Evolutionary conservation across 2,888 invertebrate genomes (phyloP).

Genomic region (Acleris laterana): DNA sequence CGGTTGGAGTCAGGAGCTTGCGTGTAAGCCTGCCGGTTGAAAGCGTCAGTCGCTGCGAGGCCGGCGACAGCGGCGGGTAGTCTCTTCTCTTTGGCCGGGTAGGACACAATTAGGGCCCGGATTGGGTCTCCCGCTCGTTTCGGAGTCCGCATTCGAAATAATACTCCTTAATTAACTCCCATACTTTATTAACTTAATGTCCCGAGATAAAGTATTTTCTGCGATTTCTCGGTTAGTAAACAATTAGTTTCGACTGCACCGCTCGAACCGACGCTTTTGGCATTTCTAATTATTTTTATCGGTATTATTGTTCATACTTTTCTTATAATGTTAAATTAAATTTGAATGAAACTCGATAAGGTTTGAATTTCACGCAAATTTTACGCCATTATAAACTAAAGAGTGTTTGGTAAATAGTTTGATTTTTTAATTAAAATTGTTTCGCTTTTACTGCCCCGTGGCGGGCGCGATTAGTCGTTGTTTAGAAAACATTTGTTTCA

Average conservation of each 20-base stretch:
- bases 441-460: conserved; percentile 49
- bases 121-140: conserved; percentile 70
- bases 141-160: conserved; percentile 55
- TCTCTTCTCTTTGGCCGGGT: conserved; percentile 71
- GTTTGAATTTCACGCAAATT: conserved; percentile 80
- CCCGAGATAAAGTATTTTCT: conserved; percentile 66
- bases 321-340: conserved; percentile 62
- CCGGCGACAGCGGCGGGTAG: conserved; percentile 51
- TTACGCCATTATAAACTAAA: conserved; percentile 77
- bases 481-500: conserved; percentile 49
- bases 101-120: conserved; percentile 76
- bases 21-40: conserved; percentile 74
- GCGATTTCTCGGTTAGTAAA: conserved; percentile 56
- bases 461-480: conserved; percentile 66
- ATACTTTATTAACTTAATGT: conserved; percentile 84
- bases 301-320: conserved; percentile 61
- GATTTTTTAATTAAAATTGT: conserved; percentile 80
- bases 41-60: conserved; percentile 64
- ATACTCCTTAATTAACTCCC: conserved; percentile 81
- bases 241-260: conserved; percentile 59
- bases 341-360: conserved; percentile 75
- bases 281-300: conserved; percentile 60
- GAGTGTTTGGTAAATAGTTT: conserved; percentile 80
- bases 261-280: conserved; percentile 44
- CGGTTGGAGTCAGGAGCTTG: conserved; percentile 68